These are phyloP conservation scores for Arge pagana DNA, from an alignment of 2,888 invertebrate species.

Conservation along the genomic window DNA sequence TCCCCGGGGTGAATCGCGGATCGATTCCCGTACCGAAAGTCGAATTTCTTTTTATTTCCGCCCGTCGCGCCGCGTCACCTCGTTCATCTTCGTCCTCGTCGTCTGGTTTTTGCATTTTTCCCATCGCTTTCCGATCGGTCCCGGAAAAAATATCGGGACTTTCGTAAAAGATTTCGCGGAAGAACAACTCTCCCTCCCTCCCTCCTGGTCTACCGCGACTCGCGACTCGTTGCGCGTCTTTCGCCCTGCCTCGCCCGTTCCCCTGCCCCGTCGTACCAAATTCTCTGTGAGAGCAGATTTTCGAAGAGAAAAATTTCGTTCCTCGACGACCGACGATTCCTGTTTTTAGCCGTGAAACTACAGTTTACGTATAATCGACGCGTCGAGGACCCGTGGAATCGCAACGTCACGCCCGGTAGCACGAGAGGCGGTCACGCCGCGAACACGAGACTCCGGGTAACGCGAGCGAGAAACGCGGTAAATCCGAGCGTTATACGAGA, in stretches of 20 bases:
- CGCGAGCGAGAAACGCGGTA: not conserved
- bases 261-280: slow-evolving; percentile 22
- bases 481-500: not conserved
- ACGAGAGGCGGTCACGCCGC: slow-evolving; percentile 22
- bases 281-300: not conserved
- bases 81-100: too few species aligned
- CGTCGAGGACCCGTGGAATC: slow-evolving; percentile 21
- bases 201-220: slow-evolving; percentile 28
- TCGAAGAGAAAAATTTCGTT: not conserved
- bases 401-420: slow-evolving; percentile 12
- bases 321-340: not conserved
- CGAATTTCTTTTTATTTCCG: too few species aligned
- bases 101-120: too few species aligned
- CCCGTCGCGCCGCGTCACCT: too few species aligned
- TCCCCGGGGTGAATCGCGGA: too few species aligned
- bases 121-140: too few species aligned
- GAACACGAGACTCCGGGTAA: slow-evolving; percentile 13
- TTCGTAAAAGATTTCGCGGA: too few species aligned
- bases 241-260: too few species aligned
- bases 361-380: too few species aligned
- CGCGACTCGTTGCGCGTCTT: not conserved
- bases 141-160: too few species aligned
- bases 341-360: too few species aligned
- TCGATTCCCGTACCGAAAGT: too few species aligned
- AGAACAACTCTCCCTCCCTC: slow-evolving; percentile 38